These are phyloP conservation scores for Dendrocincla tyrannina DNA, from an alignment of 2,797 vertebrate species.

Conservation along the genomic window DNA sequence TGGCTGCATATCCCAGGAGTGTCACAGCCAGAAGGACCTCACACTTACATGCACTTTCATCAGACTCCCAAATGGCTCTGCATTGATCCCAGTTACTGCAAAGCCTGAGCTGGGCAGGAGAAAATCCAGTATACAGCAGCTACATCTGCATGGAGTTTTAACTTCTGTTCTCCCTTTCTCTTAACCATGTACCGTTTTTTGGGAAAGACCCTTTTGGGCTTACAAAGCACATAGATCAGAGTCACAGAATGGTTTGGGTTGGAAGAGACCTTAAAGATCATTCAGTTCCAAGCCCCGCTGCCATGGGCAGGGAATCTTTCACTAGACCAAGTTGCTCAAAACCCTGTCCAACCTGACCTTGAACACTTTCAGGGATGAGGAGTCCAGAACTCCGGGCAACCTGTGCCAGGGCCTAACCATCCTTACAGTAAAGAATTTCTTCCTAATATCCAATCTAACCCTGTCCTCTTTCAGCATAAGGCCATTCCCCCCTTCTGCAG, in stretches of 20 bases:
- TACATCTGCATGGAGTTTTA: neutral
- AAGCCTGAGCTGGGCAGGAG: neutral
- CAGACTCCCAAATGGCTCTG: neutral
- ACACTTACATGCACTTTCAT: neutral
- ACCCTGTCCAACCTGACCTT: neutral
- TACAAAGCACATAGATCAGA: neutral
- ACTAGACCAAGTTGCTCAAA: neutral
- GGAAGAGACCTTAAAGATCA: neutral
- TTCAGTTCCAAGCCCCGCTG: neutral
- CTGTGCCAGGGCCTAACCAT: neutral
- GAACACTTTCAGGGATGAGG: neutral
- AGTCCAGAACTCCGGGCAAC: neutral
- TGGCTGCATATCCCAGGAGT: neutral
- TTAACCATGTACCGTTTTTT: neutral
- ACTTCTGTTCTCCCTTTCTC: neutral
- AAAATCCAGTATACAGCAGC: neutral
- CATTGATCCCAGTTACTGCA: neutral
- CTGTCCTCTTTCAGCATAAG: neutral
- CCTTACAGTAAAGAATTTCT: neutral
- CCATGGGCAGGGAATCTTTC: neutral
- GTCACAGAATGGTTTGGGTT: neutral
- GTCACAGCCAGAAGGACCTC: neutral
- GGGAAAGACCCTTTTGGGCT: neutral
- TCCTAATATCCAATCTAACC: neutral
- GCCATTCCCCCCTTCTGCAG: neutral